phyloP scores from a whole-genome alignment of 2,113 vertebrate species.

The Amazona vittata region DNA sequence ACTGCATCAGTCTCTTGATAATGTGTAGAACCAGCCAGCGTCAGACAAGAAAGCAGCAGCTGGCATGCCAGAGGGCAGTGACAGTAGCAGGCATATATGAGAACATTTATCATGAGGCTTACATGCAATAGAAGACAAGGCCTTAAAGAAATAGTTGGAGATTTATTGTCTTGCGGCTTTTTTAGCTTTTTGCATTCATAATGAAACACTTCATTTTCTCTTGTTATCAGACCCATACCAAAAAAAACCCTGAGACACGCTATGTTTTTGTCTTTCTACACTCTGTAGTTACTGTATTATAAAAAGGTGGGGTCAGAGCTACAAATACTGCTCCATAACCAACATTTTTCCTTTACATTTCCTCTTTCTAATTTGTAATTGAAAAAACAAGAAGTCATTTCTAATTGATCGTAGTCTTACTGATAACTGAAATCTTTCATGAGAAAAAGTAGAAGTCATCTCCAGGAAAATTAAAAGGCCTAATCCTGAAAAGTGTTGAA shows the following conservation, averaged over 20 bases:
- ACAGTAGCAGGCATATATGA: fast-evolving
- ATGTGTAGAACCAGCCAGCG: neutral
- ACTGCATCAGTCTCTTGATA: neutral
- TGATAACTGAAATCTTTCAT: neutral
- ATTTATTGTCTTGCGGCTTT: neutral
- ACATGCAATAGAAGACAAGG: neutral
- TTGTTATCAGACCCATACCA: neutral
- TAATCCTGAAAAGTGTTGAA: neutral
- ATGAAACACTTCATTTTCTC: neutral
- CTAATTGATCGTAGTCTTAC: neutral
- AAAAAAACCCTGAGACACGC: neutral
- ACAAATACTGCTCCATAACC: neutral
- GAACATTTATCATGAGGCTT: neutral
- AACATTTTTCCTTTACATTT: neutral
- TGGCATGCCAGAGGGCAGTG: neutral
- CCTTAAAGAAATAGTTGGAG: neutral
- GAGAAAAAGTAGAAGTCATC: neutral
- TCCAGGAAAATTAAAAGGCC: neutral
- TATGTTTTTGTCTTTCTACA: neutral
- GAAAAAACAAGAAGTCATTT: neutral
- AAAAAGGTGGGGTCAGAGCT: neutral
- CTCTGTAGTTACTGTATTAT: neutral
- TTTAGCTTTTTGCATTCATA: neutral
- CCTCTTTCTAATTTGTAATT: neutral
- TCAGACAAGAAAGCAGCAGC: neutral